phyloP scores from a whole-genome alignment of 2,797 vertebrate genomes.

The Pipistrellus pygmaeus region DNA sequence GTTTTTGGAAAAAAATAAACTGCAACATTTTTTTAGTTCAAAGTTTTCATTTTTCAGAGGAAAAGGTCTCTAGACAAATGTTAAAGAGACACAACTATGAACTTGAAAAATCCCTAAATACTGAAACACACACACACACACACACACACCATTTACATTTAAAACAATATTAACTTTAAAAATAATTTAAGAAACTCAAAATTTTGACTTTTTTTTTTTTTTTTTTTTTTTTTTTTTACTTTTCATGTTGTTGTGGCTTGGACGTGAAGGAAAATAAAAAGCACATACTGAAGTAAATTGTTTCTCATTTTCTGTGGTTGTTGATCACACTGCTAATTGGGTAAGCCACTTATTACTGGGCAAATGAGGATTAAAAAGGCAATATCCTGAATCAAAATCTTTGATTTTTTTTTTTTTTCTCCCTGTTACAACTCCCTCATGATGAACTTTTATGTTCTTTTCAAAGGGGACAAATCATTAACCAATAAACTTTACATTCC shows the following conservation, averaged over 20 bases:
- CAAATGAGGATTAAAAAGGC: background rate
- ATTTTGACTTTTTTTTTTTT: background rate
- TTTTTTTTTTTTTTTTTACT: background rate
- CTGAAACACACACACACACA: background rate
- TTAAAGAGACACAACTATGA: background rate
- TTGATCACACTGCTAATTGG: background rate
- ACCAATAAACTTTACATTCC: background rate
- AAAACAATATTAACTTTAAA: background rate
- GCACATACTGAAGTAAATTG: background rate
- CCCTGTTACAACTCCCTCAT: background rate
- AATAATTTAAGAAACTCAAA: background rate
- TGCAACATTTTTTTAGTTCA: background rate
- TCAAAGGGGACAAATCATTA: background rate
- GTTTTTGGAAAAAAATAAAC: background rate
- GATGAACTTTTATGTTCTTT: background rate
- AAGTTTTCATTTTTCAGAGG: background rate
- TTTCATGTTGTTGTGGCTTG: background rate
- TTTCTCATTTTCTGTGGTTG: background rate
- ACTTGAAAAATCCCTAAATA: background rate
- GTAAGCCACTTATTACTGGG: background rate
- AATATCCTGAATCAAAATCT: background rate
- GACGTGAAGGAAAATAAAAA: constrained; percentile 42
- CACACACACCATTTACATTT: background rate
- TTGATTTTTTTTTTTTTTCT: background rate
- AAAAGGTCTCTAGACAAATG: background rate